Conservation (phyloP, 2,888 invertebrate genomes). For the Oegoconia quadripuncta region DNA sequence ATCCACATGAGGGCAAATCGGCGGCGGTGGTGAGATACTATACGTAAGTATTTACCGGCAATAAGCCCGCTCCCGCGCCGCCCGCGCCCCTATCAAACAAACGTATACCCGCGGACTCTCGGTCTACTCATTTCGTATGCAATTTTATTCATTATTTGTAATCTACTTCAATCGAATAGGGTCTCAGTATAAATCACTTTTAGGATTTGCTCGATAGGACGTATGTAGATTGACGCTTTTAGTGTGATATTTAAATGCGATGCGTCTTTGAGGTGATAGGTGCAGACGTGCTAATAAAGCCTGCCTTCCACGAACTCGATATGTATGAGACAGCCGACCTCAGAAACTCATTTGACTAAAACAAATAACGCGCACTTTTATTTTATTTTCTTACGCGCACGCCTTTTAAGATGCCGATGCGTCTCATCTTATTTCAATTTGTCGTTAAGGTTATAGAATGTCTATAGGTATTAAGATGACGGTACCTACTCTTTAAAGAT, state of each 20-base stretch:
- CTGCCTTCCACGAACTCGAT: constrained; percentile 46
- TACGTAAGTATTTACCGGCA: constrained; percentile 57
- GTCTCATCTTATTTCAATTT: constrained; percentile 50
- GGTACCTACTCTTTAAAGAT: background rate
- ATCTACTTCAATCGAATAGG: constrained; percentile 77
- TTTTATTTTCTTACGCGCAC: constrained; percentile 54
- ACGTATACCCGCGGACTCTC: constrained; percentile 62
- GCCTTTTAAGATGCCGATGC: constrained; percentile 58
- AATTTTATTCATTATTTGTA: constrained; percentile 80
- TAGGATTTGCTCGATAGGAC: constrained; percentile 69
- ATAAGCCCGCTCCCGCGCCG: constrained; percentile 46
- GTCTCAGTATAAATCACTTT: constrained; percentile 76
- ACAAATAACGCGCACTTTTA: constrained; percentile 62
- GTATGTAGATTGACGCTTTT: constrained; percentile 76
- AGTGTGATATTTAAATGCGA: constrained; percentile 73
- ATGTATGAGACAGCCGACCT: constrained; percentile 54
- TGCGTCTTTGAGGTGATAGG: constrained; percentile 58
- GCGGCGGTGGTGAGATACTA: constrained; percentile 10
- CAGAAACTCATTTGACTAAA: constrained; percentile 73
- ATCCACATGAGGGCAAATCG: background rate
- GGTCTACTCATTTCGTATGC: constrained; percentile 75
- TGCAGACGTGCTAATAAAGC: constrained; percentile 63
- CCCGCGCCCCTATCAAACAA: constrained; percentile 58
- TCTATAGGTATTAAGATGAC: background rate
- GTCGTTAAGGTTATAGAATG: constrained; percentile 31